A percentile compares a stretch with the other conserved stretches of the same genome.
phyloP scores from a whole-genome alignment of 2,113 vertebrate species.

The Regulus satrapa region DNA sequence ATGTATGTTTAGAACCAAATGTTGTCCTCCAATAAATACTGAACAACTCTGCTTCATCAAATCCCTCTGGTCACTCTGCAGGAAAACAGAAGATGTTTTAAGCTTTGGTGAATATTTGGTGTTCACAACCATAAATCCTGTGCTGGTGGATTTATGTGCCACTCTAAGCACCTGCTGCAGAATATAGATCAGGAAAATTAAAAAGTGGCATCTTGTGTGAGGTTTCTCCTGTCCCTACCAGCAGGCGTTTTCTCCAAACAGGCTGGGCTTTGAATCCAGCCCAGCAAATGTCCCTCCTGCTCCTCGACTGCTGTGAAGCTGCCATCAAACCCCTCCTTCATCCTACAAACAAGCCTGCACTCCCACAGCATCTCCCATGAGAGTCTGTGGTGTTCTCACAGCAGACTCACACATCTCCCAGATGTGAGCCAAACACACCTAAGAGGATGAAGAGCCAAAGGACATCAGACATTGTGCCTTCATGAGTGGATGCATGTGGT shows the following conservation, averaged over 20 bases:
- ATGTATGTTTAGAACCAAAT: neutral
- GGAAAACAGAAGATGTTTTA: neutral
- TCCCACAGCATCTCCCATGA: neutral
- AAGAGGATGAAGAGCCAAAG: neutral
- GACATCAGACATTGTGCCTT: neutral
- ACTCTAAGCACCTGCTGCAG: neutral
- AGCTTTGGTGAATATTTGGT: neutral
- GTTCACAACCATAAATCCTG: neutral
- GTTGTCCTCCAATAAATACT: neutral
- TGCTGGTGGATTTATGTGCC: neutral
- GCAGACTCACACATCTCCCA: too few relatives aligned
- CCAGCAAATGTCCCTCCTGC: neutral
- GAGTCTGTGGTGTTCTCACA: accelerated
- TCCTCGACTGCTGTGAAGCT: neutral
- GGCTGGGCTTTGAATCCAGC: neutral
- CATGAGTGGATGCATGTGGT: accelerated
- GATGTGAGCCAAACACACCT: too few relatives aligned
- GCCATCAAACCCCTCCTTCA: neutral
- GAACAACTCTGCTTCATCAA: neutral
- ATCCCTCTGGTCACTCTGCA: neutral
- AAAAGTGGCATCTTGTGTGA: neutral
- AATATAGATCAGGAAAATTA: neutral
- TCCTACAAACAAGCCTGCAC: neutral
- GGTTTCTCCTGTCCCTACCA: neutral
- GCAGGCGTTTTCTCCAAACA: neutral